Evolutionary conservation across 2,888 invertebrate genomes (phyloP), one percentile per base, ranked within the genome.

Genomic region (Mellilla xanthometata): DNA sequence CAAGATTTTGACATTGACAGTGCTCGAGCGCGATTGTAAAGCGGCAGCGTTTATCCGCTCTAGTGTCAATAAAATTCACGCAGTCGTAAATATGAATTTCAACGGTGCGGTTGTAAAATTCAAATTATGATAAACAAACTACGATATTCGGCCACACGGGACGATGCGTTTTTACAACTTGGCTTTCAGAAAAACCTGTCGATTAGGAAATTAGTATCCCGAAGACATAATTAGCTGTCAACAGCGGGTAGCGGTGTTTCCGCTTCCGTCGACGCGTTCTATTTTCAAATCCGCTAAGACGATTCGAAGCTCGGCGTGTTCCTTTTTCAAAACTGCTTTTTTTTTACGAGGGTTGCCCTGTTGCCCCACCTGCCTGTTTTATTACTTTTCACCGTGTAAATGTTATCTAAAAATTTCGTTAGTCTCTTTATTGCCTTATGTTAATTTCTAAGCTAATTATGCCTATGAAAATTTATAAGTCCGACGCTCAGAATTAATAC

Each of bases 391-490:
- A 68, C 72, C 74, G 75, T 81, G 81, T 82, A 81, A 80, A 79
- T 71, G 78, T 68, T 78, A 75, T 81, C 82, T 81, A 87, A 87
- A 82, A 86, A 81, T 87, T 87, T 84, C 81, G 86, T 89, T 86
- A 80, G 75, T 66, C 71, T 77, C 76, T 89, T 88, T 88, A 88
- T 87, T 73, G 75, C 78, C 72, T 79, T 87, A 88, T 88, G 89
- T 86, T 88, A 89, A 89, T 89, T 88, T 81, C 81, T 81, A 82
- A 86, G 75, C 76, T 89, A 89, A 89, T 89, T 86, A 88, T 83
- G 80, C 76, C 85, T 80, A 87, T 83, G 88, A 86, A 87, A 86
- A 86, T 88, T 71, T 86, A 88, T 87, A 83, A 85, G 82, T 72
- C 68, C 36, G 69, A 68, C 68, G 76, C 71, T 76, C 76, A 72